Evolutionary conservation across 2,797 vertebrate genomes (phyloP).

Genomic region (Margarornis squamiger): DNA sequence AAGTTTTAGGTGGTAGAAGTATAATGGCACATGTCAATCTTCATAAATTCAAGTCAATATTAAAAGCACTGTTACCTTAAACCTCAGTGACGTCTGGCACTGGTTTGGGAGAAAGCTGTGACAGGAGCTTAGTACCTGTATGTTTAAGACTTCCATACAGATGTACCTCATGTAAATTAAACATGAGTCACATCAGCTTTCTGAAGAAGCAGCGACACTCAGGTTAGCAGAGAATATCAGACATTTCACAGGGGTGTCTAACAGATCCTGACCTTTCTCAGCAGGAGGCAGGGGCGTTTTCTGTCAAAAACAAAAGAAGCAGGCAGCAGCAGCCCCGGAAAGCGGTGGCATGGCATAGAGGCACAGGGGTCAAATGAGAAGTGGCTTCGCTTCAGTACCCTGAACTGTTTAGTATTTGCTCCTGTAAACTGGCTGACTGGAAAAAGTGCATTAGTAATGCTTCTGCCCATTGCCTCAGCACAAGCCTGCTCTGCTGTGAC

Average conservation of each 20-base stretch:
- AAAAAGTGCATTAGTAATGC: conserved; percentile 3
- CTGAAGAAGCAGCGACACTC: neutral
- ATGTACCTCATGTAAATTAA: neutral
- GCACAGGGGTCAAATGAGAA: neutral
- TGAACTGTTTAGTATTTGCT: conserved; percentile 27
- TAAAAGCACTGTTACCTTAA: neutral
- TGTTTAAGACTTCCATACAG: neutral
- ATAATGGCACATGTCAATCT: neutral
- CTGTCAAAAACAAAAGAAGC: neutral
- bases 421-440: conserved; percentile 32
- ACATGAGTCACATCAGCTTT: neutral
- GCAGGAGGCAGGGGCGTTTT: neutral
- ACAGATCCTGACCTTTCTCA: neutral
- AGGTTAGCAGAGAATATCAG: neutral
- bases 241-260: neutral
- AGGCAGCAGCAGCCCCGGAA: neutral
- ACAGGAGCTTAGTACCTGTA: neutral
- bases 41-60: neutral
- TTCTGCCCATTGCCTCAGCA: neutral
- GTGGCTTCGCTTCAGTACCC: neutral
- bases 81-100: neutral
- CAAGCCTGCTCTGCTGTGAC: neutral
- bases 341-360: neutral
- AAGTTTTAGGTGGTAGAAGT: neutral
- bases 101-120: neutral